Percentiles rank a stretch among this genome's conserved stretches.
Conservation (phyloP, 2,888 invertebrate genomes). For the Rotaria macrura region DNA sequence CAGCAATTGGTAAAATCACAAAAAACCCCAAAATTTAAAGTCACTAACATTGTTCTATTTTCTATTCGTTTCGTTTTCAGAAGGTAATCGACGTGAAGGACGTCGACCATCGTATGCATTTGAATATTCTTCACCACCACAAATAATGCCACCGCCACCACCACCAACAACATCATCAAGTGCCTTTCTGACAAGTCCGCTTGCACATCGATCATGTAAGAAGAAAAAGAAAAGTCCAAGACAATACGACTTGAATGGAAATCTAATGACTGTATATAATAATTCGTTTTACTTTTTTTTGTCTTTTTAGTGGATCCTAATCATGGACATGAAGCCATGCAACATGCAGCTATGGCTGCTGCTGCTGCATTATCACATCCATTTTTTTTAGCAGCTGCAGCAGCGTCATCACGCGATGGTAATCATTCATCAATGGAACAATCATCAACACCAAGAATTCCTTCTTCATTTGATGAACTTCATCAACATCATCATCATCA, state of each 20-base stretch:
- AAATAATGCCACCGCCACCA: slow-evolving; percentile 9
- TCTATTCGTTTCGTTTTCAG: slow-evolving; percentile 45
- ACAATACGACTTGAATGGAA: too few species aligned
- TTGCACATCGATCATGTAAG: not conserved
- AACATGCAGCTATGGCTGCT: not conserved
- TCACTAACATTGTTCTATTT: not conserved
- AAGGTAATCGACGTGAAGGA: slow-evolving; percentile 91
- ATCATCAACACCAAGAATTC: not conserved
- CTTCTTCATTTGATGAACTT: slow-evolving; percentile 7
- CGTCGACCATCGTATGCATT: slow-evolving; percentile 74
- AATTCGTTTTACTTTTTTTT: not conserved
- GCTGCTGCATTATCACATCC: not conserved
- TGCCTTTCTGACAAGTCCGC: not conserved
- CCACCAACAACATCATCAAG: not conserved
- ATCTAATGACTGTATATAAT: not conserved
- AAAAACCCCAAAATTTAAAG: not conserved
- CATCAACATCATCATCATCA: not conserved
- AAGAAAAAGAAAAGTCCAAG: not conserved
- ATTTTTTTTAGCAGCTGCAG: slow-evolving; percentile 1
- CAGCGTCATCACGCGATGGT: not conserved
- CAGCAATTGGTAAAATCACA: slow-evolving; percentile 61
- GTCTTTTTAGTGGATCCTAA: not conserved
- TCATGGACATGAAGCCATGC: slow-evolving; percentile 10
- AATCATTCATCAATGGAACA: not conserved
- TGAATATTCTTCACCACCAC: slow-evolving; percentile 21